A percentile compares a stretch with the other conserved stretches of the same genome.
phyloP scores from a whole-genome alignment of 2,797 vertebrate genomes.

The Nyctibius grandis region DNA sequence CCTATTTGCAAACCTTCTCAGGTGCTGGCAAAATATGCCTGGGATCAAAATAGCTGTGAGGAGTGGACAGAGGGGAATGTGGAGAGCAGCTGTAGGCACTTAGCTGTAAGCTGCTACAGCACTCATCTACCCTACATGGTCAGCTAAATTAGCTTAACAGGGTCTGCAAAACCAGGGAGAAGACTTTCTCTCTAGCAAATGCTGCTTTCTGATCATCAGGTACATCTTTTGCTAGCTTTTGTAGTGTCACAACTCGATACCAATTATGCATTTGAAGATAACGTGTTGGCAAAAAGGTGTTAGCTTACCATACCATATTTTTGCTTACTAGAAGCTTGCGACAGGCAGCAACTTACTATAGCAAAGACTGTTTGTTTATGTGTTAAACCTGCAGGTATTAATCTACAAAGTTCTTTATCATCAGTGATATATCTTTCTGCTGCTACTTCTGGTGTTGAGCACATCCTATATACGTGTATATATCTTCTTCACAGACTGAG shows the following conservation, averaged over 20 bases:
- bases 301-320: not conserved
- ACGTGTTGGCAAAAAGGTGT: not conserved
- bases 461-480: not conserved
- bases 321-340: not conserved
- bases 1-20: not conserved
- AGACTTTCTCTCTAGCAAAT: not conserved
- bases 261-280: not conserved
- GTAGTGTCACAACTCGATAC: not conserved
- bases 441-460: not conserved
- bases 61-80: fast-evolving
- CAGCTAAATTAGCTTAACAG: not conserved
- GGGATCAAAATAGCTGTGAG: not conserved
- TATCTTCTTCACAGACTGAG: conserved; percentile 24
- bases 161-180: not conserved
- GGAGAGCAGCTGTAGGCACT: not conserved
- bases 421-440: not conserved
- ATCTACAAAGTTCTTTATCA: not conserved
- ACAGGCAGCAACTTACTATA: not conserved
- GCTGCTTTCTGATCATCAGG: not conserved
- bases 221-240: not conserved
- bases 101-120: not conserved
- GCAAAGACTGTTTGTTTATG: not conserved
- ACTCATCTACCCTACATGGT: fast-evolving
- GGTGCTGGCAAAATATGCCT: not conserved
- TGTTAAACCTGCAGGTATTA: not conserved